Percentiles rank a stretch among this genome's conserved stretches.
Conservation (phyloP, 2,888 invertebrate genomes). For the Athetis lepigone region DNA sequence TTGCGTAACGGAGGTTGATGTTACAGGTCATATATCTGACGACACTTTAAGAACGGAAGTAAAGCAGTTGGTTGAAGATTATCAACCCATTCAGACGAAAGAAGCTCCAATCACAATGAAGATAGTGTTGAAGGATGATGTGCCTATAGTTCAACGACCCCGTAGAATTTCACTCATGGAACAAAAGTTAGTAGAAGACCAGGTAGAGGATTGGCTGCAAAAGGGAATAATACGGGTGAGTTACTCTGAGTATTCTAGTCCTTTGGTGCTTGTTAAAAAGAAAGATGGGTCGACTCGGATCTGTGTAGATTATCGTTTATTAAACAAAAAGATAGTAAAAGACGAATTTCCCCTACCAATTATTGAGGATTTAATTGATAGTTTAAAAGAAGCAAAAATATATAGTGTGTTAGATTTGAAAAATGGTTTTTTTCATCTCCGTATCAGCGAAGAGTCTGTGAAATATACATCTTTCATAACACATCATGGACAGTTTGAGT, state of each 20-base stretch:
- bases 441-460: slow-evolving; percentile 31
- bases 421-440: background rate
- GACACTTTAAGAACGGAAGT: too few relatives aligned
- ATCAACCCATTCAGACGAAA: too few relatives aligned
- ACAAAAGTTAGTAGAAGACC: background rate
- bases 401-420: background rate
- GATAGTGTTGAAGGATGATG: slow-evolving; percentile 1
- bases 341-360: background rate
- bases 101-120: background rate
- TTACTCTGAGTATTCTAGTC: slow-evolving; percentile 3
- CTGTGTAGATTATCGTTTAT: background rate
- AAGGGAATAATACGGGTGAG: background rate
- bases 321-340: background rate
- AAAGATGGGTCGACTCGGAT: background rate
- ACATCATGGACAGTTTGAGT: slow-evolving; percentile 6
- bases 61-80: slow-evolving; percentile 1
- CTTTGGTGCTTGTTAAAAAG: background rate
- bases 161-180: background rate
- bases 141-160: background rate
- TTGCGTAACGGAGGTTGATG: too few relatives aligned
- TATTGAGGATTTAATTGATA: background rate
- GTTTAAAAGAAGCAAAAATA: background rate
- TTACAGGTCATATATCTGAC: too few relatives aligned
- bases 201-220: background rate
- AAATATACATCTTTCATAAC: slow-evolving; percentile 72